These are phyloP conservation scores for Sciaenops ocellatus DNA, from an alignment of 2,797 vertebrate genomes.

Conservation along the genomic window DNA sequence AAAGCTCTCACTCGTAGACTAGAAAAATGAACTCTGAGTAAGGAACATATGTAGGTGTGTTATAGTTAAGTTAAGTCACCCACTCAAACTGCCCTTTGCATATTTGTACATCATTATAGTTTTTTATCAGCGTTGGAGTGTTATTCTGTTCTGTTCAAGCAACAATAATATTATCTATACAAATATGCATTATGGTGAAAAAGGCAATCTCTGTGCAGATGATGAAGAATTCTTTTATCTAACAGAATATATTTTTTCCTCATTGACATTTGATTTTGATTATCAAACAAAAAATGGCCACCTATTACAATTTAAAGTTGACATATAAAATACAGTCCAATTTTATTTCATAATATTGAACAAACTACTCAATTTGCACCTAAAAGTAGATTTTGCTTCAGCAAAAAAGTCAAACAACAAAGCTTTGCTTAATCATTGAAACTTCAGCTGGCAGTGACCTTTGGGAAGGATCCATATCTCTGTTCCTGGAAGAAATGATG, in stretches of 20 bases:
- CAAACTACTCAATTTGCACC: conserved; percentile 77
- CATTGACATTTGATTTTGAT: conserved; percentile 59
- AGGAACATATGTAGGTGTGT: conserved; percentile 66
- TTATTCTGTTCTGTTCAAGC: conserved; percentile 33
- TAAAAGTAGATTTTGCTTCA: conserved; percentile 75
- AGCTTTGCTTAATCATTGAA: conserved; percentile 85
- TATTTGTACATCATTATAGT: conserved; percentile 51
- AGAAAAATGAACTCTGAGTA: conserved; percentile 25
- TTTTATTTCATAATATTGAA: conserved; percentile 68
- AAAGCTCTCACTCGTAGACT: conserved; percentile 22
- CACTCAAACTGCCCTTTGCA: conserved; percentile 57
- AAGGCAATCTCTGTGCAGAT: conserved; percentile 22
- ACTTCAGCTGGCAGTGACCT: conserved; percentile 86
- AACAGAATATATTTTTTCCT: conserved; percentile 22
- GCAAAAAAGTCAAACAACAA: conserved; percentile 86
- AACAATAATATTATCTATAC: conserved; percentile 10
- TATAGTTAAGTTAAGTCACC: conserved; percentile 53
- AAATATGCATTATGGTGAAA: conserved; percentile 31
- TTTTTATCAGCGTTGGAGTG: conserved; percentile 52
- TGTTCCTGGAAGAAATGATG: conserved; percentile 84
- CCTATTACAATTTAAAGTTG: conserved; percentile 62
- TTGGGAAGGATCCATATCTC: conserved; percentile 88
- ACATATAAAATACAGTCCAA: conserved; percentile 73
- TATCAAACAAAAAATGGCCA: conserved; percentile 34
- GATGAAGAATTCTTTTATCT: conserved; percentile 20